Evolutionary conservation across 2,113 vertebrate species (phyloP).

Genomic region (Passer montanus): DNA sequence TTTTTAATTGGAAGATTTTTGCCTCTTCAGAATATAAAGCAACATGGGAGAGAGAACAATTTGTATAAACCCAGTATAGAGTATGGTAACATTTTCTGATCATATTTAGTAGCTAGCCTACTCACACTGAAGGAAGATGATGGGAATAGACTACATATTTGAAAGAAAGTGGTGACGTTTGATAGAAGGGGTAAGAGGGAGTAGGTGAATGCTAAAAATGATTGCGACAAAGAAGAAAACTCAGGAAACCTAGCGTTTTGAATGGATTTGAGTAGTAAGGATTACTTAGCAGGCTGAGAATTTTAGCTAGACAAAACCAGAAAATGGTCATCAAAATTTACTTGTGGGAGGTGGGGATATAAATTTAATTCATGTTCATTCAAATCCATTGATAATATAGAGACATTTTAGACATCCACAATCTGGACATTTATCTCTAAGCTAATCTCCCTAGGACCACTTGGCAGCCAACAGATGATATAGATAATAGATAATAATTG

Average conservation of each 20-base stretch:
- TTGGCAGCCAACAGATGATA: not conserved
- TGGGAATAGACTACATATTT: not conserved
- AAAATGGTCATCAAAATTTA: not conserved
- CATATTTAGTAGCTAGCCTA: not conserved
- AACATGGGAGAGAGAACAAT: not conserved
- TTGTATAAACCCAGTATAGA: not conserved
- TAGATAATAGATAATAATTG: not conserved
- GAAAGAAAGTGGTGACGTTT: not conserved
- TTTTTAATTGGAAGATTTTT: not conserved
- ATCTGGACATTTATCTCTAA: not conserved
- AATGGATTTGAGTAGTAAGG: not conserved
- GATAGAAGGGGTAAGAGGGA: not conserved
- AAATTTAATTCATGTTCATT: not conserved
- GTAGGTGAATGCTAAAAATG: not conserved
- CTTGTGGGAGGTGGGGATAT: not conserved
- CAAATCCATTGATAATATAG: not conserved
- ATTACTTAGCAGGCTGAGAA: not conserved
- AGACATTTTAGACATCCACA: not conserved
- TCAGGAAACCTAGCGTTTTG: not conserved
- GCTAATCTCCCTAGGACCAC: not conserved
- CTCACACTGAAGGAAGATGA: not conserved
- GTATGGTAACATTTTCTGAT: not conserved
- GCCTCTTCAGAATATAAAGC: not conserved
- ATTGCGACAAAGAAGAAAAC: not conserved
- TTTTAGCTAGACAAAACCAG: not conserved